Conservation (phyloP, 2,113 vertebrate genomes). For the Probosciger aterrimus region DNA sequence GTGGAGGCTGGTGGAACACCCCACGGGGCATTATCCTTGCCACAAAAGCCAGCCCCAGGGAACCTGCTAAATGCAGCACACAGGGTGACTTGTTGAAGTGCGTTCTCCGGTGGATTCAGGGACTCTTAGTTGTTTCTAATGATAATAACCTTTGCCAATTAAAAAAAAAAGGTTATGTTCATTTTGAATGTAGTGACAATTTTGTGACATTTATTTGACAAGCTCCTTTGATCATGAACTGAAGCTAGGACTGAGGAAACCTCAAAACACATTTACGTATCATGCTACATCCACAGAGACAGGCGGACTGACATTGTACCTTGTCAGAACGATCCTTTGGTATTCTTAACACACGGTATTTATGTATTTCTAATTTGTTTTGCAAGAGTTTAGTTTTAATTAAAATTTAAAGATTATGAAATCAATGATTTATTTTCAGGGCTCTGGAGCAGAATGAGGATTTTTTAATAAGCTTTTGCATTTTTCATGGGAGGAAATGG, state of each 20-base stretch:
- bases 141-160: neutral
- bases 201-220: slow-evolving; percentile 24
- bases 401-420: slow-evolving; percentile 66
- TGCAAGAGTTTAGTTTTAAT: slow-evolving; percentile 61
- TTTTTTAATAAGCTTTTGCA: slow-evolving; percentile 52
- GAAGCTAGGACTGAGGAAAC: slow-evolving; percentile 3
- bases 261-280: slow-evolving; percentile 15
- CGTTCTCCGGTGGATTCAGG: neutral
- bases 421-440: slow-evolving; percentile 53
- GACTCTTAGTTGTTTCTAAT: neutral
- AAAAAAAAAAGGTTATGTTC: neutral
- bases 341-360: slow-evolving; percentile 37
- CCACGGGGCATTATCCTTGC: neutral
- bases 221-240: slow-evolving; percentile 34
- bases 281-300: neutral
- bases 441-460: slow-evolving; percentile 40
- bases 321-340: slow-evolving; percentile 50
- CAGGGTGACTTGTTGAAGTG: neutral
- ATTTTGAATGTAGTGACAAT: neutral
- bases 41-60: neutral
- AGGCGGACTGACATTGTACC: neutral
- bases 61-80: rapidly evolving
- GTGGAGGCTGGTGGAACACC: neutral
- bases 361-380: slow-evolving; percentile 63
- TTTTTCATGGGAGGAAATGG: slow-evolving; percentile 52